Evolutionary conservation across 2,888 invertebrate species (phyloP).

Genomic region (Andrena hattorfiana): DNA sequence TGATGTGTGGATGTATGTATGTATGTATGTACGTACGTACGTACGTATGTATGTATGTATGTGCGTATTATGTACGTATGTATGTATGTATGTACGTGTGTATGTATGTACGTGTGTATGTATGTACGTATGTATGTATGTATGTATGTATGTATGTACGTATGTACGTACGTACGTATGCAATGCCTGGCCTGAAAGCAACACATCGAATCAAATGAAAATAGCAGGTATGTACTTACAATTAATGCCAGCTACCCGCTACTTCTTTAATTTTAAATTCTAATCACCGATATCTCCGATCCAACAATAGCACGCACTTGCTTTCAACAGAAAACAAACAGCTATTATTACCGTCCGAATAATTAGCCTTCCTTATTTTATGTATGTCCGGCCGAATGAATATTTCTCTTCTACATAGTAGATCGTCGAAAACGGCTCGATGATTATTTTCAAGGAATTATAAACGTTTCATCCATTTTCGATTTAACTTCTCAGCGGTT

Average conservation of each 20-base stretch:
- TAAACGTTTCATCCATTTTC: background rate
- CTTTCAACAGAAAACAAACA: background rate
- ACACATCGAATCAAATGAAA: slow-evolving; percentile 15
- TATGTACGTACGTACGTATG: no score
- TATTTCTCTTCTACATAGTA: background rate
- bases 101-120: no score
- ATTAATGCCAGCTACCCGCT: background rate
- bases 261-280: background rate
- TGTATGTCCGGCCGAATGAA: background rate
- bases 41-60: no score
- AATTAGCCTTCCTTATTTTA: slow-evolving; percentile 27
- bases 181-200: background rate
- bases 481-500: background rate
- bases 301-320: background rate
- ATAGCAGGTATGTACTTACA: background rate
- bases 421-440: background rate
- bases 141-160: no score
- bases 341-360: background rate
- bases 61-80: no score
- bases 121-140: no score
- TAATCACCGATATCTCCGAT: background rate
- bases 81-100: no score
- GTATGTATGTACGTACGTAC: no score
- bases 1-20: no score
- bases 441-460: slow-evolving; percentile 21